A percentile compares a stretch with the other conserved stretches of the same genome.
Evolutionary conservation across 2,888 invertebrate genomes (phyloP).

Genomic region (Homarus gammarus): DNA sequence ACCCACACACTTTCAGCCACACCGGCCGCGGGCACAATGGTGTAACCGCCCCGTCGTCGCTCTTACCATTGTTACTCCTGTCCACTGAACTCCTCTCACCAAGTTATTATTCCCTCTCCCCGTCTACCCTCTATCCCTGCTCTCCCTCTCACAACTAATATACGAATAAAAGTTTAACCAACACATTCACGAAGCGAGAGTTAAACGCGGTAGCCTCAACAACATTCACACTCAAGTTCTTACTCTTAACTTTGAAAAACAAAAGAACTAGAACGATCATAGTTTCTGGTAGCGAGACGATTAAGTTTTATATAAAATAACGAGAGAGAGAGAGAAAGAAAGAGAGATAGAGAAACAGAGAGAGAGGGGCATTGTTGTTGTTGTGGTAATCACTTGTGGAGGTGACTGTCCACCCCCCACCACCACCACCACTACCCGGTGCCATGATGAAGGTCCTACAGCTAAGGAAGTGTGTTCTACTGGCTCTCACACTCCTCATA

Average conservation of each 20-base stretch:
- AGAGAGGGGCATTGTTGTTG: no score
- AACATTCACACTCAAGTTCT: no score
- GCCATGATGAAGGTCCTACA: not conserved
- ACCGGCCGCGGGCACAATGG: not conserved
- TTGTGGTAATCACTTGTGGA: not conserved
- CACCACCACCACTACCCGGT: not conserved
- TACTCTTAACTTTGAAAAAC: no score
- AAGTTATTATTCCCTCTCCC: not conserved
- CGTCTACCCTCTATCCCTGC: not conserved
- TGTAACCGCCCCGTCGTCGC: not conserved
- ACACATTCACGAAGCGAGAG: not conserved
- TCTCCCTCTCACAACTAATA: not conserved
- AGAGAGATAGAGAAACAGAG: no score
- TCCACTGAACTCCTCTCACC: not conserved
- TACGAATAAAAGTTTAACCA: not conserved
- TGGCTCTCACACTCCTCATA: slow-evolving; percentile 9
- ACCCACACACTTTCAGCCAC: not conserved
- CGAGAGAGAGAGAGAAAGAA: no score
- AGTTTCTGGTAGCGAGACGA: no score
- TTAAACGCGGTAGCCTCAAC: not conserved
- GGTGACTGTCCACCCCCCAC: not conserved
- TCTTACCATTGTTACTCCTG: not conserved
- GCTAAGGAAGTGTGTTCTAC: slow-evolving; percentile 4
- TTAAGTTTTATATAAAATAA: no score
- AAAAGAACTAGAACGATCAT: no score